Conservation (phyloP, 1,140 invertebrate genomes). For the Heliconius himera region DNA sequence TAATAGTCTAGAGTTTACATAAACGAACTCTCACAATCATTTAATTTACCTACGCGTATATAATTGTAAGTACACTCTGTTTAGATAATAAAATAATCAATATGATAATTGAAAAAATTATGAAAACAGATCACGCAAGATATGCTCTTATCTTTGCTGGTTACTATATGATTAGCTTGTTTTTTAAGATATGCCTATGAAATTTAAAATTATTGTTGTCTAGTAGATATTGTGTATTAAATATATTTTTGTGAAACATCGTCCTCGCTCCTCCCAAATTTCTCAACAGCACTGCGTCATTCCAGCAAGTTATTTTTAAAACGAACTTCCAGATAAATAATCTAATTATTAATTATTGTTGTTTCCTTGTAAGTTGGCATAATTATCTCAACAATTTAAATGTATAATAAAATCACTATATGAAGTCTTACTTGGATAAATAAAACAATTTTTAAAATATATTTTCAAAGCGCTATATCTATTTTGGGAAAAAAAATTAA, state of each 20-base stretch:
- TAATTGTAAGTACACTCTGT: not conserved
- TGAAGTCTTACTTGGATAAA: too few relatives aligned
- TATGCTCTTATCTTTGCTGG: not conserved
- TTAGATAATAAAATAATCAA: not conserved
- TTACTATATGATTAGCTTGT: not conserved
- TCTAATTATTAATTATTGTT: too few relatives aligned
- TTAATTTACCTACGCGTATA: not conserved
- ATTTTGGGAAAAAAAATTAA: too few relatives aligned
- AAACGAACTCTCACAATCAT: not conserved
- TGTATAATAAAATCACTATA: too few relatives aligned
- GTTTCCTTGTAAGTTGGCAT: too few relatives aligned
- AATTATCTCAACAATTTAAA: too few relatives aligned
- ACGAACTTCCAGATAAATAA: too few relatives aligned
- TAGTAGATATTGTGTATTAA: not conserved
- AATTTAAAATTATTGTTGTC: not conserved
- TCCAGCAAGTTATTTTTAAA: constrained; percentile 5
- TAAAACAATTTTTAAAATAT: too few relatives aligned
- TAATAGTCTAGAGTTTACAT: not conserved
- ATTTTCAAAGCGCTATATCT: too few relatives aligned
- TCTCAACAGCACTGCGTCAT: not conserved
- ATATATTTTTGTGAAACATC: not conserved
- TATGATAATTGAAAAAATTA: not conserved
- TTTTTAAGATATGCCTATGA: not conserved
- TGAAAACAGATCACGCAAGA: not conserved
- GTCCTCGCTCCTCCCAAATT: not conserved